Percentiles rank a stretch among this genome's conserved stretches.
These are phyloP conservation scores for Phylloscopus trochiloides DNA, from an alignment of 2,113 vertebrate genomes.

Conservation along the genomic window DNA sequence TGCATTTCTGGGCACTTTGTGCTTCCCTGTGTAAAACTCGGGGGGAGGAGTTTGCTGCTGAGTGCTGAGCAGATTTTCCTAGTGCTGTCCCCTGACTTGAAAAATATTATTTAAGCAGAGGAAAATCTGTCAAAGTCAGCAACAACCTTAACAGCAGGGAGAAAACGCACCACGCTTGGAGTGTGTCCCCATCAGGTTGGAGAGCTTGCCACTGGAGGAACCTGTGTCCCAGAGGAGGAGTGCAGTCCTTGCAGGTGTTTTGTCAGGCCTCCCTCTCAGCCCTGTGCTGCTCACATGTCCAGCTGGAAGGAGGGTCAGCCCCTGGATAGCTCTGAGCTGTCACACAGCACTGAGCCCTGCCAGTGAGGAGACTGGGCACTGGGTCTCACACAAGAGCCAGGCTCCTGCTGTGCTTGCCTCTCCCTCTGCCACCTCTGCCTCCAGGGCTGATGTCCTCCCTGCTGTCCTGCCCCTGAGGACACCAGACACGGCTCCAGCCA, in stretches of 20 bases:
- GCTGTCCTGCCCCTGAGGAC: background rate
- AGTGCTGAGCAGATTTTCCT: background rate
- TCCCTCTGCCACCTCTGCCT: background rate
- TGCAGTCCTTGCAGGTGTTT: background rate
- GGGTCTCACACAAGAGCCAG: background rate
- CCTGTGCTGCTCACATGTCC: background rate
- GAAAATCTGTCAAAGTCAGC: background rate
- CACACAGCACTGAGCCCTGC: background rate
- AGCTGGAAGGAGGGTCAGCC: background rate
- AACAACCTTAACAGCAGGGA: background rate
- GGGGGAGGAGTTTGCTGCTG: background rate
- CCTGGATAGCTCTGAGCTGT: accelerated
- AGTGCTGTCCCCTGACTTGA: background rate
- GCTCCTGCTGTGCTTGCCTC: accelerated
- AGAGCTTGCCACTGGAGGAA: background rate
- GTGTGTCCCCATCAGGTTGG: background rate
- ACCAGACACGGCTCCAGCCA: background rate
- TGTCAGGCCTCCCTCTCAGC: background rate
- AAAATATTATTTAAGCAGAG: background rate
- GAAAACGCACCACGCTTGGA: background rate
- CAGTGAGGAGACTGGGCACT: background rate
- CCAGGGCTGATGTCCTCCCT: background rate
- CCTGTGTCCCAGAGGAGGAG: background rate
- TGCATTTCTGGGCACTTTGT: background rate
- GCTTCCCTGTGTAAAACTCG: background rate